phyloP scores from a whole-genome alignment of 1,140 invertebrate genomes.

The Drosophila paulistorum region DNA sequence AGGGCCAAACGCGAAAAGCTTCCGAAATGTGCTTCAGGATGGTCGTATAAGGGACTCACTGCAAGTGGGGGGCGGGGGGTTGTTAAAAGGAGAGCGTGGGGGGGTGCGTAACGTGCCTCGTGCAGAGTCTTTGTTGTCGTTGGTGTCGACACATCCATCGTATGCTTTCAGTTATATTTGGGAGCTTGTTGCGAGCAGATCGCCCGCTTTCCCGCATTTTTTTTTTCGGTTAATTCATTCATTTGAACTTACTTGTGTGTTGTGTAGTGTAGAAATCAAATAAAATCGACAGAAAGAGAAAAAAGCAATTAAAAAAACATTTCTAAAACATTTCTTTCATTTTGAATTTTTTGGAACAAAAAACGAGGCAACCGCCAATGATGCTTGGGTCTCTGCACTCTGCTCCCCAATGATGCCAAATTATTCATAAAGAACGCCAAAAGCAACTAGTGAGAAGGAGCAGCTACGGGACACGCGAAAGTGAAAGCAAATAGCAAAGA shows the following conservation, averaged over 20 bases:
- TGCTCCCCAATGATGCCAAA: conserved; percentile 52
- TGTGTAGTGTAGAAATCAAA: conserved; percentile 4
- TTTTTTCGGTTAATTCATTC: conserved; percentile 14
- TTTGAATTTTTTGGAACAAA: too few relatives aligned
- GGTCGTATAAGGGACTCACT: background rate
- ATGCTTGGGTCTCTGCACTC: background rate
- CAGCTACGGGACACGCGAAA: conserved; percentile 6
- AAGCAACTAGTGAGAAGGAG: conserved; percentile 60
- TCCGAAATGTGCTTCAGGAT: conserved; percentile 29
- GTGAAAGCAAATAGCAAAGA: conserved; percentile 46
- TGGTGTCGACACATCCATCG: conserved; percentile 1
- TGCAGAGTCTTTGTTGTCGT: background rate
- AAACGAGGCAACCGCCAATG: too few relatives aligned
- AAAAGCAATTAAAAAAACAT: background rate
- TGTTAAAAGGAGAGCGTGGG: too few relatives aligned
- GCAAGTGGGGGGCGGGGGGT: background rate
- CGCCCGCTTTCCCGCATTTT: background rate
- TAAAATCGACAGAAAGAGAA: background rate
- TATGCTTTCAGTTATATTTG: conserved; percentile 60
- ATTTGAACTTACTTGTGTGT: conserved; percentile 15
- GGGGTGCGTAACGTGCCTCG: background rate
- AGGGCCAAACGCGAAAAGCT: conserved; percentile 60
- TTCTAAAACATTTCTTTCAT: background rate
- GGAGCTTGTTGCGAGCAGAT: conserved; percentile 62
- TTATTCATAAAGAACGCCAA: conserved; percentile 55